These are phyloP conservation scores for Apus apus DNA, from an alignment of 2,113 vertebrate species.

Conservation along the genomic window DNA sequence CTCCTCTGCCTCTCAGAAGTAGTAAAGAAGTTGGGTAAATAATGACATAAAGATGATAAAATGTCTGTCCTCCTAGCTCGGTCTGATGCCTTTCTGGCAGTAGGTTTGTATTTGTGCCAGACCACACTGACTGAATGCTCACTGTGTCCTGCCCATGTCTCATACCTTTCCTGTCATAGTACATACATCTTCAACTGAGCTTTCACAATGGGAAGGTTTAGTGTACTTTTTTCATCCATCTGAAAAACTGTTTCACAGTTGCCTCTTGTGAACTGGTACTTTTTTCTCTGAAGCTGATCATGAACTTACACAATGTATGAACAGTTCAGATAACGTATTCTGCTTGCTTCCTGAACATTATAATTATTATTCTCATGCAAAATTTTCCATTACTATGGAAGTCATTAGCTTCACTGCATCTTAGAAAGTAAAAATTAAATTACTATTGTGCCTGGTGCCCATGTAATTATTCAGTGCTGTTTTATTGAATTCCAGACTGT, in stretches of 20 bases:
- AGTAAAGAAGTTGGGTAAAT: neutral
- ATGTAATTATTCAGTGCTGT: no score
- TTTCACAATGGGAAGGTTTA: neutral
- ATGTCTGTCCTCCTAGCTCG: neutral
- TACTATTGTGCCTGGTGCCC: no score
- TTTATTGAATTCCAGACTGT: no score
- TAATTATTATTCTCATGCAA: neutral
- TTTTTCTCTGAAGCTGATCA: neutral
- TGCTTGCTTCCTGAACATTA: neutral
- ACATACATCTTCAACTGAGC: neutral
- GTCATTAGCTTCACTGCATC: no score
- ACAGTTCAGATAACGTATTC: neutral
- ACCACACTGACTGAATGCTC: neutral
- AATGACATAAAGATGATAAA: neutral
- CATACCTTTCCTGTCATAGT: neutral
- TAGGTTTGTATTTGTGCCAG: neutral
- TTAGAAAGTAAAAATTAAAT: no score
- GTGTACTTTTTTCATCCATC: neutral
- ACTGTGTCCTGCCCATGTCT: neutral
- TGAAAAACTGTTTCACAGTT: neutral
- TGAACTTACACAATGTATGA: constrained; percentile 7
- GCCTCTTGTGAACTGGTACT: neutral
- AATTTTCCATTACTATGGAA: no score
- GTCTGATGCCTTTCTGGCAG: neutral
- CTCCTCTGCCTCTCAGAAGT: neutral